phyloP scores from a whole-genome alignment of 2,888 invertebrate species.

The Horisme vitalbata region DNA sequence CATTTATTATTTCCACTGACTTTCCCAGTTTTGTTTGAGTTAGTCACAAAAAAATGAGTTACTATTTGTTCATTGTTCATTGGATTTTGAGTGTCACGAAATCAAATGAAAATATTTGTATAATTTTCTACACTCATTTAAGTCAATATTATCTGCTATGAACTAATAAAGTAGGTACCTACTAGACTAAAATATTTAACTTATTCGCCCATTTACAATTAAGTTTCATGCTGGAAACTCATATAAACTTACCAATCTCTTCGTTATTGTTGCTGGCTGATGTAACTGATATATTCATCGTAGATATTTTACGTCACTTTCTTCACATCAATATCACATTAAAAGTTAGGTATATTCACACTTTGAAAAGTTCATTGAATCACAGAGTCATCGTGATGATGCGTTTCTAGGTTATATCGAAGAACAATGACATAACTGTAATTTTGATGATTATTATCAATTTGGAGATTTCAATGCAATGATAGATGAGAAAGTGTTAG shows the following conservation, averaged over 20 bases:
- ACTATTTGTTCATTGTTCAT: too few relatives aligned
- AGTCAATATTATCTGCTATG: too few relatives aligned
- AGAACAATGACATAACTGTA: slow-evolving; percentile 32
- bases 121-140: too few relatives aligned
- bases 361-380: slow-evolving; percentile 15
- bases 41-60: too few relatives aligned
- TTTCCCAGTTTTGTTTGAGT: slow-evolving; percentile 2
- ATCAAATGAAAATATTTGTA: too few relatives aligned
- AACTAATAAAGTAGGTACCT: too few relatives aligned
- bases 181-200: too few relatives aligned
- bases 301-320: slow-evolving; percentile 38
- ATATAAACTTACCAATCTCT: slow-evolving; percentile 69
- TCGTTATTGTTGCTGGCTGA: slow-evolving; percentile 60
- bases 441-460: slow-evolving; percentile 30
- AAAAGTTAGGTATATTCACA: slow-evolving; percentile 33
- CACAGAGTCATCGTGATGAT: slow-evolving; percentile 24
- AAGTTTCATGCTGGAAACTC: too few relatives aligned
- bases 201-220: too few relatives aligned
- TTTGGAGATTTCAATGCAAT: too few relatives aligned
- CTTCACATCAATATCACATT: slow-evolving; percentile 42
- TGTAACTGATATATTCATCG: slow-evolving; percentile 63
- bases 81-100: too few relatives aligned
- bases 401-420: slow-evolving; percentile 19
- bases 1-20: slow-evolving; percentile 13
- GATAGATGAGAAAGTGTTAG: slow-evolving; percentile 31